Conservation (phyloP, 2,113 vertebrate species). For the Cebus imitator region DNA sequence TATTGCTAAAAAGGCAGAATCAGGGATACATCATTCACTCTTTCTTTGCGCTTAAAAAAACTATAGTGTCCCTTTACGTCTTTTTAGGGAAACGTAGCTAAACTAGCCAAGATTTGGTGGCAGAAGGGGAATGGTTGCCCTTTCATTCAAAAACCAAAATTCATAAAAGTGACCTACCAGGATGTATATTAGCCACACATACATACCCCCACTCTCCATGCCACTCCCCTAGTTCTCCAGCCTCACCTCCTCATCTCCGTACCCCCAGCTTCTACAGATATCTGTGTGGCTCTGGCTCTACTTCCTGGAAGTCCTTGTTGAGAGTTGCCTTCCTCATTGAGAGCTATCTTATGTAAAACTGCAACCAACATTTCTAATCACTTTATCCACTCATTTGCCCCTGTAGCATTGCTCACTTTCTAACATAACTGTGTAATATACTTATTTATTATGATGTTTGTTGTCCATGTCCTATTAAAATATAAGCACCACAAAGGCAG, state of each 20-base stretch:
- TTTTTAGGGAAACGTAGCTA: neutral
- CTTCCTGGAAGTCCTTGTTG: neutral
- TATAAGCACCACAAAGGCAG: neutral
- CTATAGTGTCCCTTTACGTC: neutral
- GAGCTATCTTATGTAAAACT: neutral
- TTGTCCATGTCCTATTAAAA: neutral
- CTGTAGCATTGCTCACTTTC: neutral
- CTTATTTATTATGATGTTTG: neutral
- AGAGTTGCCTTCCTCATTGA: neutral
- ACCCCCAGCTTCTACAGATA: fast-evolving
- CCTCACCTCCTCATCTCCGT: neutral
- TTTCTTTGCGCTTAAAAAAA: neutral
- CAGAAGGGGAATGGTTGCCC: neutral
- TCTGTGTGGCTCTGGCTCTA: neutral
- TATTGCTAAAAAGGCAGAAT: neutral
- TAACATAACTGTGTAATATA: neutral
- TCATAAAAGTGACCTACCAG: neutral
- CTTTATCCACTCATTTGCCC: neutral
- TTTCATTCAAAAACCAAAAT: neutral
- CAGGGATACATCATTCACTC: neutral
- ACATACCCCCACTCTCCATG: neutral
- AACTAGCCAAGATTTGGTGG: neutral
- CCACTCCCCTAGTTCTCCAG: neutral
- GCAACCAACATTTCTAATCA: neutral
- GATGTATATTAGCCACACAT: neutral